These are phyloP conservation scores for Odocoileus virginianus DNA, from an alignment of 2,113 vertebrate species.

Conservation along the genomic window DNA sequence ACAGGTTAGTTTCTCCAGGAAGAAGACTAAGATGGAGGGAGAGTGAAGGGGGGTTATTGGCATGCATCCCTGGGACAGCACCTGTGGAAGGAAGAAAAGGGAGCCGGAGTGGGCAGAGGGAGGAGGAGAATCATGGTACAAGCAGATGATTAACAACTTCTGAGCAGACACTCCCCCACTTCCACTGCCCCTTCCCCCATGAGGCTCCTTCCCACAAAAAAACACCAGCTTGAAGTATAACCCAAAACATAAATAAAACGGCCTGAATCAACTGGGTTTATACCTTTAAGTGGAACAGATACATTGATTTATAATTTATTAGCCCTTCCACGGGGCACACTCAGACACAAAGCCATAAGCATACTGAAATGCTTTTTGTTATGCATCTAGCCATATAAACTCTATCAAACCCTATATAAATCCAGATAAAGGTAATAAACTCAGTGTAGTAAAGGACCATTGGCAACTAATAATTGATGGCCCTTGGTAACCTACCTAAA, in stretches of 20 bases:
- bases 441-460: slow-evolving; percentile 5
- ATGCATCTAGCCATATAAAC: neutral
- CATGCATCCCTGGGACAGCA: fast-evolving
- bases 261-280: neutral
- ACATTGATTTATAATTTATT: slow-evolving; percentile 37
- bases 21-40: neutral
- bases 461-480: neutral
- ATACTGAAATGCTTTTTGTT: neutral
- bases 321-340: neutral
- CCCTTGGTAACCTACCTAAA: slow-evolving; percentile 25
- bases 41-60: fast-evolving
- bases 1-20: neutral
- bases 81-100: neutral
- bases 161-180: neutral
- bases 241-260: neutral
- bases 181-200: fast-evolving
- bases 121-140: fast-evolving
- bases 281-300: neutral
- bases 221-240: neutral
- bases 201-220: neutral
- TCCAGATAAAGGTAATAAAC: slow-evolving; percentile 63
- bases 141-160: fast-evolving
- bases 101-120: neutral
- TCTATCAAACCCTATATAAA: slow-evolving; percentile 37
- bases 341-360: neutral